Evolutionary conservation across 2,797 vertebrate genomes (phyloP).

Genomic region (Mus minutoides): DNA sequence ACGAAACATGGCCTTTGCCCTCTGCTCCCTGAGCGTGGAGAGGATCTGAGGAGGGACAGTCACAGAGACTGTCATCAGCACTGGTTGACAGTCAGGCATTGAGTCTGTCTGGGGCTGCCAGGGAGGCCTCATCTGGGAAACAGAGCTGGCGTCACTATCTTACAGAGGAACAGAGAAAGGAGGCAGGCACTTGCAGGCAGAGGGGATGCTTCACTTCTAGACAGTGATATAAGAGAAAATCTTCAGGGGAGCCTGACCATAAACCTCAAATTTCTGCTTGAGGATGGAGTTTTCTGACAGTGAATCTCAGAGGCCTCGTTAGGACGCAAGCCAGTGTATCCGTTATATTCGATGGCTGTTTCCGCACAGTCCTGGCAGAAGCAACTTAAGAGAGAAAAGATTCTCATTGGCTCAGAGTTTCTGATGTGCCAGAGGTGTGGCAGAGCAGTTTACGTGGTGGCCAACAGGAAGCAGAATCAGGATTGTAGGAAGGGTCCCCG

Average conservation of each 20-base stretch:
- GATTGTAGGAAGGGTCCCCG: not conserved
- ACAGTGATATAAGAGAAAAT: not conserved
- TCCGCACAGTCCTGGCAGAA: not conserved
- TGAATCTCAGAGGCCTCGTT: not conserved
- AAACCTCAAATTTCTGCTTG: not conserved
- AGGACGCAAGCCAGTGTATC: not conserved
- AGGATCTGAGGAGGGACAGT: not conserved
- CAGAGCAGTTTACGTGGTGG: not conserved
- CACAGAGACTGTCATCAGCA: not conserved
- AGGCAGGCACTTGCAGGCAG: not conserved
- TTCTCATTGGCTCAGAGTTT: not conserved
- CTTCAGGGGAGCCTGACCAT: not conserved
- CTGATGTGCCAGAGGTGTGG: not conserved
- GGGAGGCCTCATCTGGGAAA: not conserved
- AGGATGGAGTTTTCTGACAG: not conserved
- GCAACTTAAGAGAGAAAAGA: not conserved
- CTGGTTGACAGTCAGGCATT: not conserved
- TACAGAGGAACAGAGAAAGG: not conserved
- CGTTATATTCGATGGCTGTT: not conserved
- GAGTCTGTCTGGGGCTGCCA: not conserved
- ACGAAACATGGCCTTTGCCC: not conserved
- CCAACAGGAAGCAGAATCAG: not conserved
- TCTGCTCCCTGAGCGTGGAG: not conserved
- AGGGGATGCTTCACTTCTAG: rapidly evolving
- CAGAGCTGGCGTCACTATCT: not conserved